phyloP scores from a whole-genome alignment of 2,888 invertebrate genomes.

The Heliconius hortense region DNA sequence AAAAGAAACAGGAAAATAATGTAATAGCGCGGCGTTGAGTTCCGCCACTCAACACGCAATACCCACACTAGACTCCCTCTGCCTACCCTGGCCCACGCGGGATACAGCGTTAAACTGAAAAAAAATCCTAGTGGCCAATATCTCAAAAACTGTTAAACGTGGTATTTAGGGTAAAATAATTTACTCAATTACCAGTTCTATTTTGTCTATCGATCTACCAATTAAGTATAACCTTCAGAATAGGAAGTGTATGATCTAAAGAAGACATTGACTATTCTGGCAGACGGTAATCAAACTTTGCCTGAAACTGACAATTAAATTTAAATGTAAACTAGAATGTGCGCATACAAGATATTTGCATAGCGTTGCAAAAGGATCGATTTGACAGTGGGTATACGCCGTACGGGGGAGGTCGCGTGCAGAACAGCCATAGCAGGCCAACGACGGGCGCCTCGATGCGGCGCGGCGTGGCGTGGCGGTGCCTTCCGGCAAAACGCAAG shows the following conservation, averaged over 20 bases:
- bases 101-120: too few species aligned
- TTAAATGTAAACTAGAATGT: conserved; percentile 39
- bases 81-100: too few species aligned
- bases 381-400: conserved; percentile 59
- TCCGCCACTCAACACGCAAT: too few species aligned
- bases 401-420: conserved; percentile 68
- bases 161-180: too few species aligned
- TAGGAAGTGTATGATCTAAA: background rate
- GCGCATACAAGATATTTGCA: conserved; percentile 42
- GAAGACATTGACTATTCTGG: conserved; percentile 7
- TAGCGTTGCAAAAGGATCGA: conserved; percentile 69
- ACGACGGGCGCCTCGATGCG: conserved; percentile 45
- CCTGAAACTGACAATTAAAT: conserved; percentile 35
- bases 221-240: background rate
- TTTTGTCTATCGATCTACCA: background rate
- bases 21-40: too few species aligned
- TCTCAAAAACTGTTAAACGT: background rate
- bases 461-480: conserved; percentile 56
- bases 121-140: background rate
- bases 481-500: conserved; percentile 80
- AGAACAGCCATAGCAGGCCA: conserved; percentile 57
- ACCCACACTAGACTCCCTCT: too few species aligned
- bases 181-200: background rate
- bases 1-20: too few species aligned
- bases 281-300: conserved; percentile 35